A percentile compares a stretch with the other conserved stretches of the same genome.
phyloP scores from a whole-genome alignment of 2,113 vertebrate species.

The Oplegnathus fasciatus region DNA sequence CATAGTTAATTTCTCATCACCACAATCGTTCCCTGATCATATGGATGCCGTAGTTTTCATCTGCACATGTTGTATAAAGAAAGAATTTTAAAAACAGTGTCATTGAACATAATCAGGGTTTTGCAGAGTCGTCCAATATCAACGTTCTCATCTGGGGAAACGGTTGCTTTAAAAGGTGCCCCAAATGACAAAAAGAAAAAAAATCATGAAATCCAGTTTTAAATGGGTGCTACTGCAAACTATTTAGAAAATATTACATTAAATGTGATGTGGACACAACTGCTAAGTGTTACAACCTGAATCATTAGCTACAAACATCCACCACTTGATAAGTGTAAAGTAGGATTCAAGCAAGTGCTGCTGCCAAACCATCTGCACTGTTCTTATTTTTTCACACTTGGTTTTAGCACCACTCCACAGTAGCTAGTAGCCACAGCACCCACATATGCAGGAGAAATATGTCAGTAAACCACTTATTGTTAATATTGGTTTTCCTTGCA shows the following conservation, averaged over 20 bases:
- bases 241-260: not conserved
- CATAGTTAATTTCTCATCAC: not conserved
- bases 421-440: constrained; percentile 38
- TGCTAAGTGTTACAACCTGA: constrained; percentile 16
- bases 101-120: not conserved
- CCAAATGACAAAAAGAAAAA: not conserved
- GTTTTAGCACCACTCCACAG: constrained; percentile 41
- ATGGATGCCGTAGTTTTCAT: not conserved
- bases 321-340: constrained; percentile 15
- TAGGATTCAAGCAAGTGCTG: constrained; percentile 12
- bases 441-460: constrained; percentile 67
- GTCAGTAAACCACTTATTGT: constrained; percentile 52
- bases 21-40: not conserved
- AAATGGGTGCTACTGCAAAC: not conserved
- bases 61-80: not conserved
- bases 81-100: not conserved
- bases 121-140: not conserved
- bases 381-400: constrained; percentile 53
- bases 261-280: constrained; percentile 1
- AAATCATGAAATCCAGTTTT: not conserved
- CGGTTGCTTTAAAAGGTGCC: not conserved
- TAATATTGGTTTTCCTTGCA: constrained; percentile 38
- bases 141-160: not conserved
- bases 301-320: constrained; percentile 10
- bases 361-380: constrained; percentile 54